phyloP scores from a whole-genome alignment of 2,888 invertebrate genomes.

The Eupsilia transversa region DNA sequence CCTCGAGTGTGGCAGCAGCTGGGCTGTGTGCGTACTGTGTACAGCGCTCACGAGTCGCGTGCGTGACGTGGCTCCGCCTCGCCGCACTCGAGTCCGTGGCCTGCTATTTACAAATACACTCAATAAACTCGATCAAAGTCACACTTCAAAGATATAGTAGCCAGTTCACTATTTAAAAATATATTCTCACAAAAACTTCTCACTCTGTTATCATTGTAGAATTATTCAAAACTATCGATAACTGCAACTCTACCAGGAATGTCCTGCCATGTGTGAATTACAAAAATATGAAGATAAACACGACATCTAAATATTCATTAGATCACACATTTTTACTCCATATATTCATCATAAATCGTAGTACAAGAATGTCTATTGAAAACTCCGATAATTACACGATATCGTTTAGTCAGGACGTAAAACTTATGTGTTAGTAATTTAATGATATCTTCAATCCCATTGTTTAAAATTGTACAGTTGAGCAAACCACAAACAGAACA shows the following conservation, averaged over 20 bases:
- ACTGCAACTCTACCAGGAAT: conserved; percentile 52
- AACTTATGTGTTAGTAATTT: conserved; percentile 42
- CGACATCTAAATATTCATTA: conserved; percentile 34
- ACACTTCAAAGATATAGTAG: conserved; percentile 36
- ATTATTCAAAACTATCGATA: conserved; percentile 23
- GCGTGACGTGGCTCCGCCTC: not conserved
- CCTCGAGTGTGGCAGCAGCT: conserved; percentile 34
- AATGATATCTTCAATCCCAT: conserved; percentile 59
- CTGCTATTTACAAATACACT: conserved; percentile 56
- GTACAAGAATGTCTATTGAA: conserved; percentile 23
- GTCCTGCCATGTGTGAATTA: conserved; percentile 41
- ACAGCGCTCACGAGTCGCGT: not conserved
- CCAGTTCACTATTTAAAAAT: conserved; percentile 45
- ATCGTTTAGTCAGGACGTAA: conserved; percentile 30
- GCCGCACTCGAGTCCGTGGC: conserved; percentile 49
- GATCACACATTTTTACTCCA: conserved; percentile 43
- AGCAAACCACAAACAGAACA: conserved; percentile 63
- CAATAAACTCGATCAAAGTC: conserved; percentile 45
- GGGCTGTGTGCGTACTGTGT: not conserved
- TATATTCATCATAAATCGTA: conserved; percentile 29
- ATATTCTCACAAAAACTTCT: conserved; percentile 35
- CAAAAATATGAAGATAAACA: conserved; percentile 46
- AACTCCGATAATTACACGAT: conserved; percentile 25
- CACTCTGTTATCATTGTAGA: conserved; percentile 35
- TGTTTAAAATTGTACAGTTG: conserved; percentile 65